These are phyloP conservation scores for Chaetorhynchus papuensis DNA, from an alignment of 2,113 vertebrate genomes.

Conservation along the genomic window DNA sequence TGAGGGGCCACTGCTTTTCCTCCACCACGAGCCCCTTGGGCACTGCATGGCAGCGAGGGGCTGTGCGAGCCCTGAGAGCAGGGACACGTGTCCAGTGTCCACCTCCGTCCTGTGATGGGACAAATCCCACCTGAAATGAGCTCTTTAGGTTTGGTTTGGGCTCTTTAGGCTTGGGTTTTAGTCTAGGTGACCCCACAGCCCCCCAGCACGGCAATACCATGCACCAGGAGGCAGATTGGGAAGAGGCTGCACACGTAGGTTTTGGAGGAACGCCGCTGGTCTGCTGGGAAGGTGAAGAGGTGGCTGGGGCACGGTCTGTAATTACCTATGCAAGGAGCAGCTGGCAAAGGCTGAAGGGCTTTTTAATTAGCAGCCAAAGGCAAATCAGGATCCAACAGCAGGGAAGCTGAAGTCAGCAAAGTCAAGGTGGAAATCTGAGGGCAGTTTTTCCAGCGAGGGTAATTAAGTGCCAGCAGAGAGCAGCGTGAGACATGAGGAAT, in stretches of 20 bases:
- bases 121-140: accelerated
- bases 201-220: accelerated
- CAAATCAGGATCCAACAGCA: neutral
- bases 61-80: neutral
- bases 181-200: accelerated
- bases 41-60: neutral
- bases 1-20: neutral
- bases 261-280: accelerated
- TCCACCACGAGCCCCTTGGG: accelerated
- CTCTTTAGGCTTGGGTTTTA: neutral
- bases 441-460: neutral
- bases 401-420: constrained; percentile 63
- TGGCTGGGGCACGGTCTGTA: neutral
- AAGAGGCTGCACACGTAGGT: accelerated
- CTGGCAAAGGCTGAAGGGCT: constrained; percentile 27
- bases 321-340: constrained; percentile 15
- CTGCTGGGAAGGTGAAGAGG: neutral
- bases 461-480: constrained; percentile 14
- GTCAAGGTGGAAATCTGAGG: constrained; percentile 36
- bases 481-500: neutral
- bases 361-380: constrained; percentile 59
- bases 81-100: accelerated
- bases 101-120: neutral
- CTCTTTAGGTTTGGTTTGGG: accelerated
- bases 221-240: neutral